A percentile compares a stretch with the other conserved stretches of the same genome.
These are phyloP conservation scores for Antechinus stuartii DNA, from an alignment of 2,113 vertebrate genomes.

Conservation along the genomic window DNA sequence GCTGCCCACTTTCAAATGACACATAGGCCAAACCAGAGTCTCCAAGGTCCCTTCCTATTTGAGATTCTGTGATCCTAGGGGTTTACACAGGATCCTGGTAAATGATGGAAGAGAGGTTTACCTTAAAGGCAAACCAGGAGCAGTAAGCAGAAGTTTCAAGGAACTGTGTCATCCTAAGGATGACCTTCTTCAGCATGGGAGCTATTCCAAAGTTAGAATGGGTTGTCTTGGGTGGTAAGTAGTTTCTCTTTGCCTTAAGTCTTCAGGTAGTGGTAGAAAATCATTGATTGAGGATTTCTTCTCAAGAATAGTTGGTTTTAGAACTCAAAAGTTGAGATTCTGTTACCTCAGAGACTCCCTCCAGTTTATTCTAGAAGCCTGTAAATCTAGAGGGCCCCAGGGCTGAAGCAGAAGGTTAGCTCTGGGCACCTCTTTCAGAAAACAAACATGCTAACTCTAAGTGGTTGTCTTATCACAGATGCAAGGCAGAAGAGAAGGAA, in stretches of 20 bases:
- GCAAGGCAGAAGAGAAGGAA: constrained; percentile 67
- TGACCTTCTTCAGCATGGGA: neutral
- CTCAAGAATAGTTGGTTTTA: neutral
- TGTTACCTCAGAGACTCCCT: neutral
- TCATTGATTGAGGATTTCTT: neutral
- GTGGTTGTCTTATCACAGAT: constrained; percentile 31
- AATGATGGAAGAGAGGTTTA: neutral
- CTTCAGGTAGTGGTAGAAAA: neutral
- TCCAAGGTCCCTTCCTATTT: neutral
- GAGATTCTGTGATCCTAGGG: neutral
- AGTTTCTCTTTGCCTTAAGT: neutral
- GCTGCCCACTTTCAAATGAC: neutral
- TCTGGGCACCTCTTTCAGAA: neutral
- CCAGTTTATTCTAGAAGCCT: neutral
- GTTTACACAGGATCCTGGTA: neutral
- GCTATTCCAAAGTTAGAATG: neutral
- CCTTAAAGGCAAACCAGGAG: neutral
- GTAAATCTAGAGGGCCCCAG: neutral
- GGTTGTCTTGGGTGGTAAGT: neutral
- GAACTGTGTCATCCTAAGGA: neutral
- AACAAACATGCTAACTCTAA: neutral
- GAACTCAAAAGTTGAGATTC: neutral
- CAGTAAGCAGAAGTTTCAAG: neutral
- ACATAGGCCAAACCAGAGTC: neutral
- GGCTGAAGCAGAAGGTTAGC: neutral